Base-by-base conservation (phyloP, 2,113 vertebrate species). In the Anguilla japonica region DNA sequence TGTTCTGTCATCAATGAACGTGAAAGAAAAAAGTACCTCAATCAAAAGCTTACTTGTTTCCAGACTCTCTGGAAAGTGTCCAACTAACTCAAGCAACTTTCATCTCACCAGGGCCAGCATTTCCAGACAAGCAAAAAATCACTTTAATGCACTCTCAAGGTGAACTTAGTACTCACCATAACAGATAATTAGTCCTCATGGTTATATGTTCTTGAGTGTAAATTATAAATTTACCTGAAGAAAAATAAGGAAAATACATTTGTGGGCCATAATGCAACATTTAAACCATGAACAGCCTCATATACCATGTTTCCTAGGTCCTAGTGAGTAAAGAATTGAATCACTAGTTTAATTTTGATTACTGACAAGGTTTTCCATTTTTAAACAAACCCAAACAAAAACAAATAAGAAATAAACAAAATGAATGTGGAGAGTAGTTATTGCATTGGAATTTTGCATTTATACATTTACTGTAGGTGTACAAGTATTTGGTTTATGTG, bases 121-220 rank as follows among this genome's bases (percentile, higher is more conserved):
- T 29, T 75, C 13, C 71, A 75, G 26, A 75, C 71, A 75, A 75
- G 71, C 71, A 29, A 75, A 75, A 75, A 75, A 75, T 75, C 71
- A 75, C 26, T 67, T 67, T 26, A 26, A 22, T 75, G 71, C 11
- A 34, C 26, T 75, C 34, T 75, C 71, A 75, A 75, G 71, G 71
- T 75, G 9, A 29, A 34, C n/a, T 75, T 75, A n/a, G 9, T n/a
- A 71, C 63, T 71, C n/a, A 7, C 26, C 26, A 0, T 71, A 29
- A 75, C 71, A 3, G 18, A 26, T 67, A 20, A 67, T 67, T 67
- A 67, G 2, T 67, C 22, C 18, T 67, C 71, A 75, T 5, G 34
- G 13, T 7, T 34, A 75, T 29, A n/a, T 26, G 11, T 13, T 34
- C 71, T 75, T 34, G 7, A 34, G 71, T 75, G 71, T 2, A 34